These are phyloP conservation scores for Synchiropus splendidus DNA, from an alignment of 2,113 vertebrate genomes.

Conservation along the genomic window DNA sequence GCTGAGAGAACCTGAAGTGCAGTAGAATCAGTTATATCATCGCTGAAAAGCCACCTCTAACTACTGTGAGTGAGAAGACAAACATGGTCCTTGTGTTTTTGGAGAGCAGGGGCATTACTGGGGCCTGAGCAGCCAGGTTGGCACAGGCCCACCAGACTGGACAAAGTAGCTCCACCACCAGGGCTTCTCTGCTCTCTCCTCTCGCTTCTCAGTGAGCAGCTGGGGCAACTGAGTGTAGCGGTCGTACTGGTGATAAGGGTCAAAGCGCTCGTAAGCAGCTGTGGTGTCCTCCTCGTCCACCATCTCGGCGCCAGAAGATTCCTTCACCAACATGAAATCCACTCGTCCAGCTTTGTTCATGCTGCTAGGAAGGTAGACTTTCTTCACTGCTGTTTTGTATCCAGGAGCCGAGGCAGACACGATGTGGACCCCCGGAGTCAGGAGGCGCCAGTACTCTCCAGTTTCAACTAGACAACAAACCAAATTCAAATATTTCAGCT, in stretches of 20 bases:
- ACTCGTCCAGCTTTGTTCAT: conserved; percentile 77
- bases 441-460: conserved; percentile 88
- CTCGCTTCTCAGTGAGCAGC: conserved; percentile 7
- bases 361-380: conserved; percentile 69
- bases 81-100: no score
- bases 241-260: conserved; percentile 66
- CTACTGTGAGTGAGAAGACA: background rate
- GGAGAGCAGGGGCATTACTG: background rate
- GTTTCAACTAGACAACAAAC: conserved; percentile 64
- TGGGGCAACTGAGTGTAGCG: conserved; percentile 43
- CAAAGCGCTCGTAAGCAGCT: conserved; percentile 45
- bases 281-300: conserved; percentile 29
- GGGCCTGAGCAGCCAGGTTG: conserved; percentile 82
- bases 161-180: conserved; percentile 96
- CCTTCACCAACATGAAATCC: conserved; percentile 75
- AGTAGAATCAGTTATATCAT: no score
- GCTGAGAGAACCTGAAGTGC: no score
- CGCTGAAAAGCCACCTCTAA: background rate
- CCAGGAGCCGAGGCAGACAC: conserved; percentile 74
- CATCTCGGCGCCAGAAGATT: conserved; percentile 23
- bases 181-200: conserved; percentile 70
- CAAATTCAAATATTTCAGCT: no score
- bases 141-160: conserved; percentile 61
- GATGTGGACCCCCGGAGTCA: conserved; percentile 74
- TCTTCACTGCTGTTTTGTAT: conserved; percentile 76